These are phyloP conservation scores for Thermophis baileyi DNA, from an alignment of 2,113 vertebrate species.

Conservation along the genomic window DNA sequence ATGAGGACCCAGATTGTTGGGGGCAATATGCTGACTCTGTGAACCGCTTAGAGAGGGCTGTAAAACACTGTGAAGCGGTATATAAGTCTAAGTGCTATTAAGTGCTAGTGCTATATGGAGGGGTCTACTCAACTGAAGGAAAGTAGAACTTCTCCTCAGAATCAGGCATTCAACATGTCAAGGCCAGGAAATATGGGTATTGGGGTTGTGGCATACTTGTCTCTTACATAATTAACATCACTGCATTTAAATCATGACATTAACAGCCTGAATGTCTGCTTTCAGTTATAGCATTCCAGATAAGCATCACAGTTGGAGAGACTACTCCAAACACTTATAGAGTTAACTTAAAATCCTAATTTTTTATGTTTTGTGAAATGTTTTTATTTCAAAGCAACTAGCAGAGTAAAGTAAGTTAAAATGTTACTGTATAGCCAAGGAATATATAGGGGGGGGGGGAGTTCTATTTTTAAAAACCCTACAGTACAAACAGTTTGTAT, in stretches of 20 bases:
- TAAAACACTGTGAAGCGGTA: too few species aligned
- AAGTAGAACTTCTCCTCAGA: too few species aligned
- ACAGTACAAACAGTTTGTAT: background rate
- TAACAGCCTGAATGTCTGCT: background rate
- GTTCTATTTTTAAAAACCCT: background rate
- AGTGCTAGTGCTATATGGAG: too few species aligned
- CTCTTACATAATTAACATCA: background rate
- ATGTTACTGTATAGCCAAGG: background rate
- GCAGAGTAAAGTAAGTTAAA: background rate
- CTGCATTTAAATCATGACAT: background rate
- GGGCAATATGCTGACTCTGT: too few species aligned
- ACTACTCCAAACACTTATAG: background rate
- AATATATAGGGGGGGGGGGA: too few species aligned
- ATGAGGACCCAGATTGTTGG: too few species aligned
- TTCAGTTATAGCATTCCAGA: background rate
- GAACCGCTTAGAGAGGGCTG: too few species aligned
- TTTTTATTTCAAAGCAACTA: background rate
- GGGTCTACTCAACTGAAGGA: background rate
- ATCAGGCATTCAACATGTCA: background rate
- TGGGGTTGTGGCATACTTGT: background rate
- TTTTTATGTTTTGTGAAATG: too few species aligned
- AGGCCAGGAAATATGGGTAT: background rate
- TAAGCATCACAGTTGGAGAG: background rate
- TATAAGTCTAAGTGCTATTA: too few species aligned
- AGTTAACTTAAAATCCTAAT: too few species aligned